Evolutionary conservation across 2,113 vertebrate genomes (phyloP).

Genomic region (Ameiurus melas): DNA sequence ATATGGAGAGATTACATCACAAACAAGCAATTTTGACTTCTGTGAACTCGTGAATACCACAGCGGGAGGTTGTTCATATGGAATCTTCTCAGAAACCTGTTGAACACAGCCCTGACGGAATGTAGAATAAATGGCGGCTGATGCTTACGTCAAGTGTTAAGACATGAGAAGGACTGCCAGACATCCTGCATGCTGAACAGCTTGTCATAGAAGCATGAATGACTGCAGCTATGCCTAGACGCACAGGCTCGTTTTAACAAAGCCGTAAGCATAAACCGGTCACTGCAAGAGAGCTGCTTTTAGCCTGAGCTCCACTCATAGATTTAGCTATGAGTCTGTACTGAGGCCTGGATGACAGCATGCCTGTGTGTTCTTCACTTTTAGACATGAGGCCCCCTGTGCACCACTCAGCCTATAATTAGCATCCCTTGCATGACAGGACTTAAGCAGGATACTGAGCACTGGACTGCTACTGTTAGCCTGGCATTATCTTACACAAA

Average conservation of each 20-base stretch:
- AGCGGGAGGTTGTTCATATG: no score
- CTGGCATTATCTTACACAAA: not conserved
- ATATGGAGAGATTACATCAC: not conserved
- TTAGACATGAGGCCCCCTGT: conserved; percentile 49
- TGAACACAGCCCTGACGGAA: not conserved
- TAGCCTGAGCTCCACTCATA: conserved; percentile 28
- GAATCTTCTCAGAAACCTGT: not conserved
- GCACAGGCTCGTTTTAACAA: conserved; percentile 28
- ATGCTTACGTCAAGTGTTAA: not conserved
- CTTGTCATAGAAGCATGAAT: conserved; percentile 19
- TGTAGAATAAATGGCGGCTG: no score
- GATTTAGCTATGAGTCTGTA: conserved; percentile 29
- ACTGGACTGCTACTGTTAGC: conserved; percentile 7
- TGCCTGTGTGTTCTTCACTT: conserved; percentile 45
- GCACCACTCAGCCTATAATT: conserved; percentile 48
- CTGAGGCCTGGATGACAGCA: conserved; percentile 44
- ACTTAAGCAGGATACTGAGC: conserved; percentile 9
- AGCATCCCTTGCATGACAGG: conserved; percentile 15
- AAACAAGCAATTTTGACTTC: not conserved
- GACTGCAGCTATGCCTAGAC: conserved; percentile 33
- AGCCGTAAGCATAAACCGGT: conserved; percentile 28
- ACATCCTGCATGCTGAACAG: conserved; percentile 24
- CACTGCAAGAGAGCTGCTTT: conserved; percentile 33
- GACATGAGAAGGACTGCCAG: not conserved
- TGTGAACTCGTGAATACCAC: not conserved